Conservation (phyloP, 2,888 invertebrate species). For the Amphimallon solstitiale region DNA sequence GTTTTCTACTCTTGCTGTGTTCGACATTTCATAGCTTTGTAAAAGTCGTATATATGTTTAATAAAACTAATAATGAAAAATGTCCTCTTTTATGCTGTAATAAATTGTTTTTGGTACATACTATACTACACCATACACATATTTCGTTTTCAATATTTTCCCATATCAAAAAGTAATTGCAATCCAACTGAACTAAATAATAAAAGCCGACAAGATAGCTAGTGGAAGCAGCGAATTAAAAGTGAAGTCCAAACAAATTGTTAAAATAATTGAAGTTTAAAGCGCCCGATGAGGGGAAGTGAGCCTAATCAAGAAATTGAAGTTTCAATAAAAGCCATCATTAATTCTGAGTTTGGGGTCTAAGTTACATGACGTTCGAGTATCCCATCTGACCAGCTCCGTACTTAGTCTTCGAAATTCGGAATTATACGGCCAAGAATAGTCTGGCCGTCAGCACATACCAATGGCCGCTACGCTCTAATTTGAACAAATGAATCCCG, state of each 20-base stretch:
- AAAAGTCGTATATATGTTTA: no score
- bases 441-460: conserved; percentile 29
- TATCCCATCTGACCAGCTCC: conserved; percentile 48
- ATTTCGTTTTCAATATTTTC: no score
- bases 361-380: conserved; percentile 56
- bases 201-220: conserved; percentile 24
- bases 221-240: conserved; percentile 30
- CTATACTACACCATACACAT: no score
- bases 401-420: neutral
- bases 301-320: conserved; percentile 73
- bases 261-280: conserved; percentile 58
- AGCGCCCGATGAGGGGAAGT: conserved; percentile 53
- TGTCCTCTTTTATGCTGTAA: no score
- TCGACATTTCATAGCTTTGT: no score
- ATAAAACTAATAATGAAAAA: no score
- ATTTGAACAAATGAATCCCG: conserved; percentile 75
- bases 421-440: neutral
- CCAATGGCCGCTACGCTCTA: conserved; percentile 61
- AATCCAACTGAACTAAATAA: conserved; percentile 23
- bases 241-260: conserved; percentile 56
- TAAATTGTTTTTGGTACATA: no score
- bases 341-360: conserved; percentile 70
- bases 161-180: conserved; percentile 16
- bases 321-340: conserved; percentile 77
- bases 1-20: no score